Conservation (phyloP, 1,140 invertebrate genomes). For the Drosophila carrolli region DNA sequence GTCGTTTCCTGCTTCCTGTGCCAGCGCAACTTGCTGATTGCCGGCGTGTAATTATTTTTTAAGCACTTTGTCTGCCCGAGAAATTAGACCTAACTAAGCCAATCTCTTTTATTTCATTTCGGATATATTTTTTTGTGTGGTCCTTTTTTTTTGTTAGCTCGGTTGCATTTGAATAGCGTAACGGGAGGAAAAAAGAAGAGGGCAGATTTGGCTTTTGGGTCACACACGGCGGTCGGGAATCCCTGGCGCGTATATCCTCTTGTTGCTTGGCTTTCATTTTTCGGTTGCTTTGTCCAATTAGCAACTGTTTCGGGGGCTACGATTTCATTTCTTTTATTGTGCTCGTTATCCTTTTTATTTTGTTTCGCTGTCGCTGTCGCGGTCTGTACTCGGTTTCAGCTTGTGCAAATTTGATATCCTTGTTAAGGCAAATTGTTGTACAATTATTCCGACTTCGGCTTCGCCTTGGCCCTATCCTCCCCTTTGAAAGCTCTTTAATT, state of each 20-base stretch:
- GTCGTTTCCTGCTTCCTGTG: slow-evolving; percentile 74
- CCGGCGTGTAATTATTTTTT: slow-evolving; percentile 82
- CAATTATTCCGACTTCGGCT: slow-evolving; percentile 69
- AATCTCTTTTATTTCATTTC: slow-evolving; percentile 52
- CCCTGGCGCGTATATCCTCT: slow-evolving; percentile 56
- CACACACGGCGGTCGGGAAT: slow-evolving; percentile 35
- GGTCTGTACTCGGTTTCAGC: slow-evolving; percentile 25
- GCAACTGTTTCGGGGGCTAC: slow-evolving; percentile 79
- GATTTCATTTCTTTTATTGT: slow-evolving; percentile 83
- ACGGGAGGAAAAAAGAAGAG: slow-evolving; percentile 5
- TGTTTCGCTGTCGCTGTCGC: slow-evolving; percentile 22
- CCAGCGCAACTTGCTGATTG: slow-evolving; percentile 64
- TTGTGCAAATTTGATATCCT: slow-evolving; percentile 82
- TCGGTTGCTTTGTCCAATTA: slow-evolving; percentile 81
- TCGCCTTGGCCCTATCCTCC: slow-evolving; percentile 9
- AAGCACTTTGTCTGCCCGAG: slow-evolving; percentile 75
- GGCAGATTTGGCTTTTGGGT: slow-evolving; percentile 43
- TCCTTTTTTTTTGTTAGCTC: neutral
- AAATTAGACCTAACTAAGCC: slow-evolving; percentile 80
- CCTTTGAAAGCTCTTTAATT: slow-evolving; percentile 39
- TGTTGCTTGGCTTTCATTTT: slow-evolving; percentile 65
- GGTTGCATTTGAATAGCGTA: slow-evolving; percentile 64
- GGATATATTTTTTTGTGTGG: slow-evolving; percentile 3
- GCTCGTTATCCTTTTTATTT: slow-evolving; percentile 82
- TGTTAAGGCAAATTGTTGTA: slow-evolving; percentile 80